Conservation (phyloP, 2,888 invertebrate genomes). For the Rhyacophila evoluta region DNA sequence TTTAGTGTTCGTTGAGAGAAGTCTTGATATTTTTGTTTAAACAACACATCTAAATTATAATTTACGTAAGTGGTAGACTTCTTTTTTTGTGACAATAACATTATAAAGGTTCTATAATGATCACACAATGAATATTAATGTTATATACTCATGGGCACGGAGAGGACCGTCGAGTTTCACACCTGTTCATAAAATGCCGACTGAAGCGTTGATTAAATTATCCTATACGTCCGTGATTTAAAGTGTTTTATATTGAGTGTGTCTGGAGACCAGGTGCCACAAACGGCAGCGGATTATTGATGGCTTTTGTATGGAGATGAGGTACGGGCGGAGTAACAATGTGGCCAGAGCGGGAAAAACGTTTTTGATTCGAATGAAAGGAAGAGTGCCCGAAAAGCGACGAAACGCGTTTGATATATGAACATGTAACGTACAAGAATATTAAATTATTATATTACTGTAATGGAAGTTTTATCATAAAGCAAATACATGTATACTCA, state of each 20-base stretch:
- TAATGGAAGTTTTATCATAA: too few relatives aligned
- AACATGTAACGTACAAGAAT: too few relatives aligned
- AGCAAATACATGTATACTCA: too few relatives aligned
- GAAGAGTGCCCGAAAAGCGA: background rate
- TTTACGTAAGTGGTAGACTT: background rate
- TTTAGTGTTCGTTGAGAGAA: too few relatives aligned
- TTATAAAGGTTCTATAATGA: background rate
- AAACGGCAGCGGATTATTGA: background rate
- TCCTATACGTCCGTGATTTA: slow-evolving; percentile 4
- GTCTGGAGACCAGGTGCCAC: slow-evolving; percentile 16
- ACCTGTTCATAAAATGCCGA: slow-evolving; percentile 14
- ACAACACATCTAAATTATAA: background rate
- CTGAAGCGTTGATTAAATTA: slow-evolving; percentile 9
- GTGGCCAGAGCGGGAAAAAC: background rate
- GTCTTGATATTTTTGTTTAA: too few relatives aligned
- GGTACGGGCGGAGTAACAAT: background rate
- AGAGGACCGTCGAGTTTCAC: background rate
- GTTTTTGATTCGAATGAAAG: background rate
- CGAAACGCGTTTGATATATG: background rate
- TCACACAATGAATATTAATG: background rate
- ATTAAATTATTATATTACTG: too few relatives aligned
- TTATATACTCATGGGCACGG: background rate
- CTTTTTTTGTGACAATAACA: background rate
- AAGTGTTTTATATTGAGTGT: background rate
- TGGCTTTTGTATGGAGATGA: slow-evolving; percentile 13